Conservation (phyloP, 2,113 vertebrate species). For the Stercorarius parasiticus region DNA sequence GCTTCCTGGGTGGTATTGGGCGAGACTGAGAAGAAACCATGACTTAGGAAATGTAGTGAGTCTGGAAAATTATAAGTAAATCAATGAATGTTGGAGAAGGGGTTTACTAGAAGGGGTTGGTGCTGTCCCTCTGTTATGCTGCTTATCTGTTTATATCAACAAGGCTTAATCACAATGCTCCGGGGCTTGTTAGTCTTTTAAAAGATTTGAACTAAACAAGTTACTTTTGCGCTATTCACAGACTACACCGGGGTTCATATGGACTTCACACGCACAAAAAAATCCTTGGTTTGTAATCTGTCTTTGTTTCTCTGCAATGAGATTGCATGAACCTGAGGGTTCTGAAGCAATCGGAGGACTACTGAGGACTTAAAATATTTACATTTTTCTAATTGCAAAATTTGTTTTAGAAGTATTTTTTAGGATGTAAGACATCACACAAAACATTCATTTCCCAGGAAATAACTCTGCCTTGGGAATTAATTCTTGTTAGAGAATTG, state of each 20-base stretch:
- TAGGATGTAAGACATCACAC: not conserved
- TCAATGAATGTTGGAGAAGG: not conserved
- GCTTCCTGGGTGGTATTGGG: not conserved
- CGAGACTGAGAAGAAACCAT: not conserved
- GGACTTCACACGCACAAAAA: not conserved
- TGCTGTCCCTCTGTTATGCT: not conserved
- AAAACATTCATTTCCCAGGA: not conserved
- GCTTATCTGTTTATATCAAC: not conserved
- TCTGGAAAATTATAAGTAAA: not conserved
- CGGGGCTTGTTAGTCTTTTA: not conserved
- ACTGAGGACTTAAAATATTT: not conserved
- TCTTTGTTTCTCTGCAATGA: not conserved
- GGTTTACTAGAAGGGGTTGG: not conserved
- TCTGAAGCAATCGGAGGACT: not conserved
- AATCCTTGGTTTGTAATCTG: not conserved
- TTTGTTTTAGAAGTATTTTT: not conserved
- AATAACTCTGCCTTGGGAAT: not conserved
- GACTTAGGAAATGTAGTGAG: not conserved
- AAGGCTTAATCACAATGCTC: not conserved
- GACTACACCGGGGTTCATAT: fast-evolving
- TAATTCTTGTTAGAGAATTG: not conserved
- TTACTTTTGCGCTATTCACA: not conserved
- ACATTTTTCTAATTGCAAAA: not conserved
- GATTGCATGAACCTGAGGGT: not conserved
- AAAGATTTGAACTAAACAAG: not conserved